Evolutionary conservation across 1,140 invertebrate species (phyloP), one percentile per base, ranked within the genome.

Genomic region (Manduca sexta): DNA sequence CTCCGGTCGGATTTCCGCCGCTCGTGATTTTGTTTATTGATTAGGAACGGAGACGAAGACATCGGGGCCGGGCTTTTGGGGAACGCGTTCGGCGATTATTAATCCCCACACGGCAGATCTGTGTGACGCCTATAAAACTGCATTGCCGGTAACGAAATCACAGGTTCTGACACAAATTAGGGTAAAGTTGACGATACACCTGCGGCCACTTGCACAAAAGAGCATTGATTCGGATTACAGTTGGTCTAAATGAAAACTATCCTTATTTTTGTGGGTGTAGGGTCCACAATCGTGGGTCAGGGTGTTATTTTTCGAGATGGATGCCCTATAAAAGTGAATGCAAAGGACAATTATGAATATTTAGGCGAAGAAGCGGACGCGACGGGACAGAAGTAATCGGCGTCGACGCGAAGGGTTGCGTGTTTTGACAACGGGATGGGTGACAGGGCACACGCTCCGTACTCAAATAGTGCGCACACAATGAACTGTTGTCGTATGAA

Each of bases 21-120:
- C 64, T 69, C 56, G 69, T 79, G 78, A 84, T 84, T 80, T 84
- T 79, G 80, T 80, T 84, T 84, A 84, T 84, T 79, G 80, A 84
- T 84, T 82, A 73, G 69, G 69, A 73, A 69, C 74, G 64, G 48
- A 61, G 54, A 35, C 57, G 57, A 68, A 69, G 50, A 57, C 34
- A 56, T 47, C 31, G 52, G 55, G 45, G 53, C 46, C n/a, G 33
- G n/a, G 56, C 52, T 54, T 61, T 70, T 53, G 52, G 60, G 64
- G 64, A 49, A 45, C 53, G 56, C 56, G 21, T 8, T 5, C 21
- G 21, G 4, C 21, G 8, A 26, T 26, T 26, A 8, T 26, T 26
- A 26, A 26, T 26, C 21, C 21, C 21, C 21, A 26, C 8, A 3
- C 8, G 4, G 21, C 5, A 11, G 13, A 35, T 12, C 13, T 12